Base-by-base conservation (phyloP, 2,888 invertebrate species). In the Marasmarcha lunaedactyla region DNA sequence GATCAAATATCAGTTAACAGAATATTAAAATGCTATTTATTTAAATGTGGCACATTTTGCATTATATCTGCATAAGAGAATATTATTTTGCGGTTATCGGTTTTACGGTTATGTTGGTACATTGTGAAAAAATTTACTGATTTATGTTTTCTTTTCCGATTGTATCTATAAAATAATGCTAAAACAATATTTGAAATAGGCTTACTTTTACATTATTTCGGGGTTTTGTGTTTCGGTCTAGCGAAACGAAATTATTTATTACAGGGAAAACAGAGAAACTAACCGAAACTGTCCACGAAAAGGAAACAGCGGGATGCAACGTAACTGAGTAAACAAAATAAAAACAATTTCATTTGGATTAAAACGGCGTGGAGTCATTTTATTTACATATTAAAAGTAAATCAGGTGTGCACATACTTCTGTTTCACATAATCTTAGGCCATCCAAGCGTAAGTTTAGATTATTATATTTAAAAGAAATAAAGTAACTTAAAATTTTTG, bases 241-340 rank as follows among this genome's bases (percentile, higher is more conserved):
- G 63, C 57, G 55, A 56, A 25, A 25, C 57, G 71, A 73, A 78
- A 79, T 79, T 79, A 79, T 81, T 81, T 81, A 81, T 81, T 73
- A 66, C 68, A 69, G 69, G 66, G 67, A 69, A 78, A 81, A 77
- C 76, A 72, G 71, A 77, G 60, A 68, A 79, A 81, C 78, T 79
- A 79, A 79, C 79, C 77, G 72, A 77, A 79, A 81, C 71, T 78
- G 79, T 77, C 77, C 74, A 65, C 72, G 67, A 71, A 57, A 66
- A 71, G 77, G 76, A 78, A 81, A 57, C 78, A 70, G 72, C 73
- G 69, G 77, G 78, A 67, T 62, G 63, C 68, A 66, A 69, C 70
- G 69, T 66, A 77, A 77, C 71, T 71, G 63, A 67, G 49, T 56
- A 70, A 71, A 76, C 71, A 73, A 77, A 78, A 77, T 67, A 64